Evolutionary conservation across 2,888 invertebrate species (phyloP), one percentile per base, ranked within the genome.

Genomic region (Agriopis marginaria): DNA sequence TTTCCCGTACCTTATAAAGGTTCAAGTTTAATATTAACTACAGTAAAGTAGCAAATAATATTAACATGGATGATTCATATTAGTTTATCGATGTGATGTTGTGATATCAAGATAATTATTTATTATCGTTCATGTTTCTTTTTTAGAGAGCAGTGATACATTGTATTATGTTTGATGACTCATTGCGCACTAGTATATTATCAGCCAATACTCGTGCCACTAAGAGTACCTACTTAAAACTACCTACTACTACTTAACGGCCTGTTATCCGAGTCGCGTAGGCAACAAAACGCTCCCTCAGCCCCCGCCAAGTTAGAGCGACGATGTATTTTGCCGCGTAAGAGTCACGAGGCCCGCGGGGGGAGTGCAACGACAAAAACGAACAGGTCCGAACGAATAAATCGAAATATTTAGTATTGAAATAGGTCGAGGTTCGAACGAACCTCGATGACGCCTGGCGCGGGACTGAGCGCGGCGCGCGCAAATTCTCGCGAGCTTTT

Each of bases 181-280:
- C 56, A 56, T 7, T 56, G 6, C 12, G 42, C 14, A 56, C 42
- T 17, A 17, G n/a, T 11, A 6, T 11, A 23, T 55, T 56, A 56
- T 56, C 56, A 56, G 56, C 1, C 9, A 42, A 39, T 40, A 56
- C 42, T 56, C 44, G 56, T 56, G 56, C 44, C 56, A 56, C 7
- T 7, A 10, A 23, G 11, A 42, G 17, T 54, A 56, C n/a, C 2
- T 56, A 42, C n/a, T 23, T 23, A 23, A 2, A 23, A 23, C 12
- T 39, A 39, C 23, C 10, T 51, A 51, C 11, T 9, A 53, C 51
- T 23, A 23, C 6, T 23, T n/a, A n/a, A n/a, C n/a, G n/a, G n/a
- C n/a, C n/a, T n/a, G n/a, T n/a, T n/a, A n/a, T n/a, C n/a, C n/a
- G n/a, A n/a, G n/a, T n/a, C n/a, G n/a, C n/a, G n/a, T n/a, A n/a